Conservation (phyloP, 2,113 vertebrate genomes). For the Callopanchax toddi region DNA sequence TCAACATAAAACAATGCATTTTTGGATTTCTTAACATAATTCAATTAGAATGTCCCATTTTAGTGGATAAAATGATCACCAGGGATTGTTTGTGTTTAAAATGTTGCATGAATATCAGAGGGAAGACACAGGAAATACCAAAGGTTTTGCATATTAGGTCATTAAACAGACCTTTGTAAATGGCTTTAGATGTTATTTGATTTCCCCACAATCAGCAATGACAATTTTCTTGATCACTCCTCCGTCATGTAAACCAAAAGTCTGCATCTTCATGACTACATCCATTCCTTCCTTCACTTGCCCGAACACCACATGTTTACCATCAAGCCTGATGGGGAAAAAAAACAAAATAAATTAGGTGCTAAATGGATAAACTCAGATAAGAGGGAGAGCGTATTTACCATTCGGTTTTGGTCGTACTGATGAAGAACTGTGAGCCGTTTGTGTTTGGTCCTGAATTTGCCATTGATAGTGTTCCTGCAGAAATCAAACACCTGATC, state of each 20-base stretch:
- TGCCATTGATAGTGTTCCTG: conserved; percentile 95
- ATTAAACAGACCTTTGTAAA: conserved; percentile 2
- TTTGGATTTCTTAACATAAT: neutral
- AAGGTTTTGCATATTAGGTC: conserved; percentile 11
- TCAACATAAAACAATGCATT: neutral
- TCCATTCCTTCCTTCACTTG: conserved; percentile 92
- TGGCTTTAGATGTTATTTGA: conserved; percentile 70
- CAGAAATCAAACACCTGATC: conserved; percentile 8
- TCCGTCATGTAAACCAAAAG: conserved; percentile 88
- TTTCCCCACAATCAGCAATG: conserved; percentile 90
- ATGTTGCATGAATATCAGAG: neutral
- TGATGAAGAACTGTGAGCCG: conserved; percentile 97
- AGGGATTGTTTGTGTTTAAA: neutral
- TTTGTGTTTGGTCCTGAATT: conserved; percentile 96
- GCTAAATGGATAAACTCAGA: no score
- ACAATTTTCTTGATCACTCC: conserved; percentile 89
- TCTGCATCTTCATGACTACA: conserved; percentile 89
- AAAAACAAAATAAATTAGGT: conserved; percentile 6
- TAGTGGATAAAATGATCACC: neutral
- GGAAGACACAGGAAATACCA: conserved; percentile 2
- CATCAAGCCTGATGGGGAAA: conserved; percentile 87
- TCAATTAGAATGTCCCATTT: neutral
- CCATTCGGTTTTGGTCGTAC: conserved; percentile 92
- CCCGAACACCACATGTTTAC: conserved; percentile 95
- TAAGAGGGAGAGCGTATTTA: conserved; percentile 56